phyloP scores from a whole-genome alignment of 2,113 vertebrate genomes.

The Colistium nudipinnis region DNA sequence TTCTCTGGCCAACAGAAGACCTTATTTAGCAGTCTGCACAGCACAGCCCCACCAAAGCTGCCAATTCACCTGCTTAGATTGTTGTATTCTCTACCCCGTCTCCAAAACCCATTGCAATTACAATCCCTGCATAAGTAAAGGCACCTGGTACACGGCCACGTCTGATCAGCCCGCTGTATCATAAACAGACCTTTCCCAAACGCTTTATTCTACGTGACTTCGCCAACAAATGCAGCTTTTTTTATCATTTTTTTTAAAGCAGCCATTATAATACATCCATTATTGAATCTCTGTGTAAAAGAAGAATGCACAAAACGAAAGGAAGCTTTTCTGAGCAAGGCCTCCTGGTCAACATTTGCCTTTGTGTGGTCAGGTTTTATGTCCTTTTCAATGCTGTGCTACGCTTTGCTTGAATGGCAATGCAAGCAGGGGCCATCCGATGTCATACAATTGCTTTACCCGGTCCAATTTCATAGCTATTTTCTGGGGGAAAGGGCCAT shows the following conservation, averaged over 20 bases:
- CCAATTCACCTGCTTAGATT: slow-evolving; percentile 76
- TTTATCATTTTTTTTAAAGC: slow-evolving; percentile 23
- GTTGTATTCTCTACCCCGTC: slow-evolving; percentile 60
- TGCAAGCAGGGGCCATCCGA: slow-evolving; percentile 3
- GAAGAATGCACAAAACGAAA: slow-evolving; percentile 10
- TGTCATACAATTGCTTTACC: slow-evolving; percentile 12
- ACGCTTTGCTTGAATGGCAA: slow-evolving; percentile 34
- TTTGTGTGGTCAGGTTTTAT: slow-evolving; percentile 14
- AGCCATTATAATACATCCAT: slow-evolving; percentile 25
- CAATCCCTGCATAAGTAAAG: slow-evolving; percentile 61
- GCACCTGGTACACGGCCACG: slow-evolving; percentile 48
- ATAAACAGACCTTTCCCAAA: slow-evolving; percentile 32
- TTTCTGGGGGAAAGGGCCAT: background rate
- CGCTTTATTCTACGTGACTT: slow-evolving; percentile 15
- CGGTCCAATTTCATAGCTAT: slow-evolving; percentile 1
- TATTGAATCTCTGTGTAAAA: slow-evolving; percentile 25
- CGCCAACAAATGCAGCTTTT: slow-evolving; percentile 28
- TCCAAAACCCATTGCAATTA: slow-evolving; percentile 71
- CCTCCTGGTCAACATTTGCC: slow-evolving; percentile 19
- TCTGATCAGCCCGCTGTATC: slow-evolving; percentile 42
- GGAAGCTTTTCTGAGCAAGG: slow-evolving; percentile 12
- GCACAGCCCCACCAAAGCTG: slow-evolving; percentile 62
- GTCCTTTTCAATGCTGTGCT: slow-evolving; percentile 9
- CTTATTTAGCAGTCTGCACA: slow-evolving; percentile 77
- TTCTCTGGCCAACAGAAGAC: slow-evolving; percentile 68